These are phyloP conservation scores for Eupelmus urozonus DNA, from an alignment of 2,888 invertebrate species.

Conservation along the genomic window DNA sequence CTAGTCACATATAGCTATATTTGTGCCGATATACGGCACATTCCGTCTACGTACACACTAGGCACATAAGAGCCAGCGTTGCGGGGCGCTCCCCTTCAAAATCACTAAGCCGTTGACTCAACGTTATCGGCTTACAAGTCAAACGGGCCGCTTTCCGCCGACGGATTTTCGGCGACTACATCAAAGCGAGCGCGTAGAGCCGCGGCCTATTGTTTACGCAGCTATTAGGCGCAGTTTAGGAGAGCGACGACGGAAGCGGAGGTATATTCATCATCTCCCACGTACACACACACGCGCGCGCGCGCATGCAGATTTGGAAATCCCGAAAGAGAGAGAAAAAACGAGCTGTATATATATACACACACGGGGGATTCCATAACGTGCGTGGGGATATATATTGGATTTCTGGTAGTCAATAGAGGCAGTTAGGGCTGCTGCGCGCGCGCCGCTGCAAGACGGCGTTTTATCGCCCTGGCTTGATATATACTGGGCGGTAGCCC, in stretches of 20 bases:
- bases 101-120: conserved; percentile 76
- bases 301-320: conserved; percentile 30
- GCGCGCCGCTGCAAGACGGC: conserved; percentile 73
- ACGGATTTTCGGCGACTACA: conserved; percentile 67
- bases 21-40: conserved; percentile 56
- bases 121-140: conserved; percentile 77
- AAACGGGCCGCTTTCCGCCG: conserved; percentile 63
- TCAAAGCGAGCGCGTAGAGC: conserved; percentile 64
- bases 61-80: neutral
- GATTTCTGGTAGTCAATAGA: conserved; percentile 74
- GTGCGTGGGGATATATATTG: neutral
- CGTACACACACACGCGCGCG: neutral
- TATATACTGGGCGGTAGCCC: conserved; percentile 76
- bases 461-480: conserved; percentile 76
- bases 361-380: neutral
- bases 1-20: neutral
- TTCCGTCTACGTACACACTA: neutral
- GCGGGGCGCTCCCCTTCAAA: conserved; percentile 62
- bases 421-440: conserved; percentile 74
- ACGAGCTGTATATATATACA: neutral
- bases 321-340: neutral
- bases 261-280: conserved; percentile 60
- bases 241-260: conserved; percentile 60
- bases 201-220: conserved; percentile 71
- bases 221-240: conserved; percentile 75